Base-by-base conservation (phyloP, 2,797 vertebrate genomes). In the Orestias chungarensis region DNA sequence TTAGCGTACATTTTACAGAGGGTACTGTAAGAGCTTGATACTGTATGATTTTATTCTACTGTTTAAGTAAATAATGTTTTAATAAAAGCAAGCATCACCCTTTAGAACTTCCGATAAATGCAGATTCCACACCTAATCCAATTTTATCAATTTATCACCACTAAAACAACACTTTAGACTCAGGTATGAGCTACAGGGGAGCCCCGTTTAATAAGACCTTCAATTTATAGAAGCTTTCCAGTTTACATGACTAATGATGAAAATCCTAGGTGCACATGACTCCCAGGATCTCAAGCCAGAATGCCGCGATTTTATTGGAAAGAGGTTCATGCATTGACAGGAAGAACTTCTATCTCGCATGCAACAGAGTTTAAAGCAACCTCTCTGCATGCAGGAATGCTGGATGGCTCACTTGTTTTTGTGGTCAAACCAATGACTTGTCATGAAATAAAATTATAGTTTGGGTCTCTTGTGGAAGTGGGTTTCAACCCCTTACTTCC, bases 271-370 rank as follows among this genome's bases (percentile, higher is more conserved):
- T 23, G 69, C 74, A 76, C 82, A 76, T 85, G 81, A 90, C 73
- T 83, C 10, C 68, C 44, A 27, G 3, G 33, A 47, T 47, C 71
- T 86, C 29, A 6, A 73, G 77, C 76, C 80, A 74, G 47, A 54
- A 82, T 18, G 6, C 73, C 43, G 40, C 52, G 71, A n/a, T 78
- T 78, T 92, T 87, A 82, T 82, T 75, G 87, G 87, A 90, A 91
- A 80, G 64, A 29, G 68, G 68, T 75, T 82, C 75, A 72, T 61
- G 68, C 68, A 49, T 80, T 80, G 66, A 88, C 71, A 35, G 61
- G 73, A 72, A 82, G 82, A 87, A 88, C 82, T 76, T 76, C 68
- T 46, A 65, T 47, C 0, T 92, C 85, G 82, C 89, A 89, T 86
- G 87, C 86, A 71, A 89, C 50, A n/a, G 55, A 64, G 55, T 62